Conservation (phyloP, 2,113 vertebrate genomes). For the Regulus satrapa region DNA sequence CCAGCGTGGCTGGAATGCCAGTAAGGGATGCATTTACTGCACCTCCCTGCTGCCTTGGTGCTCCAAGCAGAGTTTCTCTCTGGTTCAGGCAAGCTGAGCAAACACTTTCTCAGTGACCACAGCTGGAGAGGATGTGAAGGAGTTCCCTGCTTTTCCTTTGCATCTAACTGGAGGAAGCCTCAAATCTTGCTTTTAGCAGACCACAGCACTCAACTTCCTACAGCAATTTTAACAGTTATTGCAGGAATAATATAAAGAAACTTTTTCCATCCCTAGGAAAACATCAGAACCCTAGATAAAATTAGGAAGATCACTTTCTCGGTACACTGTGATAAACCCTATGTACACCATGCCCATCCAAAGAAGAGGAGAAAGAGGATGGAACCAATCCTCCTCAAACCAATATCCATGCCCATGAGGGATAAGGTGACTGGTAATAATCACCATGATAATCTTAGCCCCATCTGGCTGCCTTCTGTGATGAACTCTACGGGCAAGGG, state of each 20-base stretch:
- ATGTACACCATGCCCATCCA: background rate
- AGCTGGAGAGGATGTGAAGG: background rate
- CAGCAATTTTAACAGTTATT: background rate
- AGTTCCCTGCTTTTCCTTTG: background rate
- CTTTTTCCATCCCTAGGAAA: background rate
- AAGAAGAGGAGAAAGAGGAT: background rate
- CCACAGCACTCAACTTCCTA: background rate
- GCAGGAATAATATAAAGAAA: background rate
- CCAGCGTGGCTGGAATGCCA: background rate
- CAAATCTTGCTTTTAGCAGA: background rate
- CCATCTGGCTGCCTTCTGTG: background rate
- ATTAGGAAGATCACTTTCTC: background rate
- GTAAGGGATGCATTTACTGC: background rate
- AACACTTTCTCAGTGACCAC: background rate
- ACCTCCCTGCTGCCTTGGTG: background rate
- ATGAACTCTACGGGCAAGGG: accelerated
- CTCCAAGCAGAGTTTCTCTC: background rate
- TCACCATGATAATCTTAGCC: background rate
- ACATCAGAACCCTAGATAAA: background rate
- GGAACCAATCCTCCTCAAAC: background rate
- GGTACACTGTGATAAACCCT: background rate
- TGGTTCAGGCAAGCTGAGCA: background rate
- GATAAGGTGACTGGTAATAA: accelerated
- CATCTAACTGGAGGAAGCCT: background rate
- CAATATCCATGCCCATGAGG: background rate